Evolutionary conservation across 1,140 invertebrate genomes (phyloP).

Genomic region (Tetramorium parvispinum): DNA sequence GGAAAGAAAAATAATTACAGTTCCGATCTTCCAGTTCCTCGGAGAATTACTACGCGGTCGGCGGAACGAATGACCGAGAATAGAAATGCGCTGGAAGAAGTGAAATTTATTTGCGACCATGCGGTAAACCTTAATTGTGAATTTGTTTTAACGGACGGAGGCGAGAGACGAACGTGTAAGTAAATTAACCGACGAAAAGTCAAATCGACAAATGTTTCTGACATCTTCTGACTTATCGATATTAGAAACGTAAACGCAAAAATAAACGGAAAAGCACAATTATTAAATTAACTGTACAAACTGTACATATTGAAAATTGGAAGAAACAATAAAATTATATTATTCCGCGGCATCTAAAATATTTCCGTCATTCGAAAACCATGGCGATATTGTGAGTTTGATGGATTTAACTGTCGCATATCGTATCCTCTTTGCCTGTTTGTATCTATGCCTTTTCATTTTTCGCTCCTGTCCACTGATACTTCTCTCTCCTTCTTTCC

Average conservation of each 20-base stretch:
- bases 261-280: neutral
- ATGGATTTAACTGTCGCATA: constrained; percentile 43
- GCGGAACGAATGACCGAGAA: neutral
- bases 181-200: constrained; percentile 2
- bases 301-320: neutral
- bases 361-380: neutral
- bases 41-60: constrained; percentile 66
- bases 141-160: constrained; percentile 32
- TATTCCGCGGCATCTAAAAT: neutral
- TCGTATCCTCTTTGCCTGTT: constrained; percentile 57
- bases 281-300: neutral
- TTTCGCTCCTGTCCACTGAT: constrained; percentile 27
- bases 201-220: neutral
- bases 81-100: constrained; percentile 23
- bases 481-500: neutral
- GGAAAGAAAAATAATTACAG: constrained; percentile 80
- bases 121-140: constrained; percentile 50
- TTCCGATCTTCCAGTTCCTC: constrained; percentile 75
- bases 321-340: neutral
- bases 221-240: neutral
- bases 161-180: constrained; percentile 26
- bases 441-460: constrained; percentile 30
- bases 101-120: constrained; percentile 76
- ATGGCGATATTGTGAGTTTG: constrained; percentile 27
- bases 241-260: neutral